Base-by-base conservation (phyloP, 1,140 invertebrate species). In the Chironomus striatipennis region DNA sequence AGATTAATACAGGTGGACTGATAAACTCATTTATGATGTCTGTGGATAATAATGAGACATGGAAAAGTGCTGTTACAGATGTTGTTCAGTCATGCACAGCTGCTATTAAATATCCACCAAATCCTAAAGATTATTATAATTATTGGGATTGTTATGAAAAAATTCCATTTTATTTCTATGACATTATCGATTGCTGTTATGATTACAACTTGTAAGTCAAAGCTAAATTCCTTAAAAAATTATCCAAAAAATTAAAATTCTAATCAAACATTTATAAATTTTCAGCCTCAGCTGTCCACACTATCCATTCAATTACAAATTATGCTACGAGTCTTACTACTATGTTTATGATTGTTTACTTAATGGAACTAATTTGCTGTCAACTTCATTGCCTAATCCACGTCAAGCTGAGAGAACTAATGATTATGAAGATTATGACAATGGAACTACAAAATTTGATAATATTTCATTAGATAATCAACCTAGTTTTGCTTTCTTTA, bases 71-170 rank as follows among this genome's bases (percentile, higher is more conserved):
- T 12, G n/a, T 57, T 1, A 15, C 4, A 1, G 12, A n/a, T 57
- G 47, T 57, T 15, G 47, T 57, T 57, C 12, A 57, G n/a, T n/a
- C 12, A n/a, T 57, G 47, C 12, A 57, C 47, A 57, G 15, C 4
- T 12, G n/a, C n/a, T 4, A 57, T 57, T 15, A n/a, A 57, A 15
- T n/a, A 57, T n/a, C 47, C 47, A n/a, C 47, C 47, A 57, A 57
- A 5, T 57, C n/a, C 47, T 57, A n/a, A 57, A n/a, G 47, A 57
- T 57, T 57, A 57, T 57, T n/a, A 57, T 5, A 57, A 57, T 15
- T 57, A 57, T 57, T 57, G 47, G 47, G 47, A 57, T 57, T 57
- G 47, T 57, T 57, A n/a, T 57, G 47, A 57, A 57, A 12, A 57
- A 57, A 57, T 57, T 57, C 47, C 47, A 5, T n/a, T 15, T 12